These are phyloP conservation scores for Spea multiplicata DNA, from an alignment of 2,113 vertebrate species.

Conservation along the genomic window DNA sequence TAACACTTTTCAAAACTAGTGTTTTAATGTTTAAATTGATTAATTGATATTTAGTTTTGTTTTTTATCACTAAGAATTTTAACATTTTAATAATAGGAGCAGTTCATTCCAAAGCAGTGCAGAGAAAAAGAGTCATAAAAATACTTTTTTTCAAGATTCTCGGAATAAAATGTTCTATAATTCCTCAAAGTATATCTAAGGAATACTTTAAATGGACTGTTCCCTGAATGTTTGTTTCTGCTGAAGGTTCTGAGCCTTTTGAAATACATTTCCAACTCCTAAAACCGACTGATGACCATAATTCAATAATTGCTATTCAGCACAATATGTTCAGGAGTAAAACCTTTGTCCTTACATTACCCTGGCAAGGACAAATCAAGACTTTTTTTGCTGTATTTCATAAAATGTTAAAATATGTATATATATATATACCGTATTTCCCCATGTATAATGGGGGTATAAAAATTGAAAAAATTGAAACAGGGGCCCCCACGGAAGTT, in stretches of 20 bases:
- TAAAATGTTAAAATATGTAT: too few species aligned
- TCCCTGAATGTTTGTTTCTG: slow-evolving; percentile 31
- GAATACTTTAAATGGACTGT: slow-evolving; percentile 44
- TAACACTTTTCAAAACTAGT: too few species aligned
- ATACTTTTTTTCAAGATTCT: neutral
- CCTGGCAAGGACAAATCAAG: slow-evolving; percentile 6
- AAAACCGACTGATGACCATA: slow-evolving; percentile 30
- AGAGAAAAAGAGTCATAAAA: slow-evolving; percentile 24
- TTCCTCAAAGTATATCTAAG: slow-evolving; percentile 19
- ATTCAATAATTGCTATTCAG: slow-evolving; percentile 42
- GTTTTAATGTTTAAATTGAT: too few species aligned
- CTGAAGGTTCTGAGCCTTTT: slow-evolving; percentile 39
- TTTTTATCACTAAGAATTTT: too few species aligned
- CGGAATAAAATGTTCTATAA: slow-evolving; percentile 30
- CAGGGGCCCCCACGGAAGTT: too few species aligned
- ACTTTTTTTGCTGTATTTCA: neutral
- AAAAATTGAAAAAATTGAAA: too few species aligned
- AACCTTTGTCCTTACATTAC: slow-evolving; percentile 39
- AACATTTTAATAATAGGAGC: too few species aligned
- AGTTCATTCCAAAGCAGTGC: too few species aligned
- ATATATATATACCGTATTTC: too few species aligned
- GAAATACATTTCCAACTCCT: slow-evolving; percentile 34
- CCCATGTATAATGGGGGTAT: too few species aligned
- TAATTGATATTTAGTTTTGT: too few species aligned
- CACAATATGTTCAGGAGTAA: slow-evolving; percentile 12